Evolutionary conservation across 2,888 invertebrate genomes (phyloP), one percentile per base, ranked within the genome.

Genomic region (Eurytoma adleriae): DNA sequence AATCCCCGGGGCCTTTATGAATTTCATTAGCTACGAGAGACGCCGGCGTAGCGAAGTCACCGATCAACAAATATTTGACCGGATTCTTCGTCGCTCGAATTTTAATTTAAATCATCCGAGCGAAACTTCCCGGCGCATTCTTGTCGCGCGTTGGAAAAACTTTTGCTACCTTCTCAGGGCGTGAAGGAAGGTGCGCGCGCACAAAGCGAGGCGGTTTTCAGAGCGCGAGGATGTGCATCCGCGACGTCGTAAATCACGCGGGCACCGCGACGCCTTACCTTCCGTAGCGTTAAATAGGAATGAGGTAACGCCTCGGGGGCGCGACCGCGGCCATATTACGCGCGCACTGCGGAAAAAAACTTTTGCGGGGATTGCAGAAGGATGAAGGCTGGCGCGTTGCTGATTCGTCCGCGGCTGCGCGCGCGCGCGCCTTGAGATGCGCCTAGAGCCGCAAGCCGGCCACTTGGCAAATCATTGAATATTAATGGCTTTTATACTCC

Each of bases 241-340:
- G 24, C 61, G 72, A 62, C 61, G 81, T 64, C 88, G 87, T 89
- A 88, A 90, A 89, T 90, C 88, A 90, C 84, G 83, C 84, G 78
- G 83, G 85, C 87, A 87, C 64, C 18, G 12, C 64, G 87, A 85
- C 84, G 86, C 83, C 82, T 54, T 83, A 82, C 85, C 83, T 71
- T 83, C 14, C 24, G 66, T 27, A 24, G 40, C 64, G 54, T 30
- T 69, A 69, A 69, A 69, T 69, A 56, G 69, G 56, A 69, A 56
- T 56, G 56, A 69, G 54, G 56, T 56, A 56, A 69, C 56, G 30
- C 69, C 69, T 30, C 54, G 50, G 27, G 18, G 30, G 54, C 54
- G 68, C 68, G 54, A 54, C 54, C 4, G 16, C n/a, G 62, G 62
- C 61, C 27, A 61, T 20, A 30, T 30, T 18, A 30, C 81, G 67